These are phyloP conservation scores for Limonius californicus DNA, from an alignment of 1,140 invertebrate genomes.

Conservation along the genomic window DNA sequence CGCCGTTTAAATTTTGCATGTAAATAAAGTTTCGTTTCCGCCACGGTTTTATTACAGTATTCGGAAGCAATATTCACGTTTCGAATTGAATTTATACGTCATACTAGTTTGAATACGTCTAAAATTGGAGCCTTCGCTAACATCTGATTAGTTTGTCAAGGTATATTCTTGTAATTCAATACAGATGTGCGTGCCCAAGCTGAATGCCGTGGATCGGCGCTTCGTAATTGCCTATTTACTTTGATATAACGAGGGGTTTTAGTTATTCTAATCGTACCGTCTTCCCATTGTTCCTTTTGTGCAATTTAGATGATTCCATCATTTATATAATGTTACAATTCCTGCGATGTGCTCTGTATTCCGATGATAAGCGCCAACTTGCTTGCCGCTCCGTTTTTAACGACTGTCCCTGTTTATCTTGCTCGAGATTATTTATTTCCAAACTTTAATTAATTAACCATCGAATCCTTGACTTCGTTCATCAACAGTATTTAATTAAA, in stretches of 20 bases:
- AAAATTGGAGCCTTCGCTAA: background rate
- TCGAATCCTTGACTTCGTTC: too few relatives aligned
- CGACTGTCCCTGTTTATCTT: background rate
- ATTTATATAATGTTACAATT: conserved; percentile 12
- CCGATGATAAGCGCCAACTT: background rate
- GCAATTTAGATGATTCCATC: conserved; percentile 8
- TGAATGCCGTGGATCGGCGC: conserved; percentile 4
- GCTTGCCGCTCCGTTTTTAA: background rate
- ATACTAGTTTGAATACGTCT: conserved; percentile 1
- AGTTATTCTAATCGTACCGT: conserved; percentile 6
- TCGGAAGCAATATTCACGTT: background rate
- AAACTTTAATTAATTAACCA: background rate
- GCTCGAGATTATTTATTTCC: background rate
- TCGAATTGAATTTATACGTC: conserved; percentile 3
- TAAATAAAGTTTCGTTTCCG: too few relatives aligned
- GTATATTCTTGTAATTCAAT: conserved; percentile 13
- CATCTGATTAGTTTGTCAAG: conserved; percentile 12
- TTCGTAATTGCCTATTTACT: conserved; percentile 14
- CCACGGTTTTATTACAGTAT: too few relatives aligned
- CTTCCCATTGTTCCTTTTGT: conserved; percentile 12
- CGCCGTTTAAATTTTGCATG: too few relatives aligned
- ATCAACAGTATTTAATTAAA: too few relatives aligned
- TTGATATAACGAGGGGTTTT: conserved; percentile 14
- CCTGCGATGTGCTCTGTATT: background rate
- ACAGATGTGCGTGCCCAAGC: conserved; percentile 10